Evolutionary conservation across 1,140 invertebrate genomes (phyloP), one percentile per base, ranked within the genome.

Genomic region (Diuraphis noxia): DNA sequence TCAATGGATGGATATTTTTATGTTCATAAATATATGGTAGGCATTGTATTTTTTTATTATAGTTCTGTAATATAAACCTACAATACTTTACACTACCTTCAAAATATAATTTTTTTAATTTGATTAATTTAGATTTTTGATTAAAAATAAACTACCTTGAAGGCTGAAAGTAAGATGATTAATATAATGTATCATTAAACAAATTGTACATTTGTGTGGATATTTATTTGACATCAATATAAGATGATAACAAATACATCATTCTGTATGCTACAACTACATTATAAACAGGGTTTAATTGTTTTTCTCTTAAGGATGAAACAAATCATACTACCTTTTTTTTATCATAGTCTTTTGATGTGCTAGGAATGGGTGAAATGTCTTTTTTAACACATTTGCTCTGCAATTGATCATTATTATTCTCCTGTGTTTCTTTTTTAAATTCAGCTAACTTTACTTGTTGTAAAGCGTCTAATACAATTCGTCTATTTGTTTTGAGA

Each of bases 401-500:
- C 25, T 43, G 34, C 2, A 21, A 91, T 30, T 46, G 72, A 25
- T 91, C 23, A 23, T 25, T 38, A 46, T 21, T 4, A 21, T 46
- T 17, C 30, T 52, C 77, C 52, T 91, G 81, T 82, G 21, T 36
- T 52, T 40, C n/a, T 82, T 91, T 81, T 81, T 9, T 43, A 30
- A 4, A 81, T 8, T 81, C 88, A 81, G 81, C 88, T 25, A 91
- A 17, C 77, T 21, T 95, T 92, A 97, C 95, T 94, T 98, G 96
- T 93, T 98, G 96, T 21, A 99, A 94, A 3, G 98, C 97, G 93
- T 98, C 98, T 17, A 98, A 95, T 5, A 99, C 96, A 93, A 98
- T 98, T 93, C 98, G 97, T 92, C 97, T 95, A 93, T 99, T 99
- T 2, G 97, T 97, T 94, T 98, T 97, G 38, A 99, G 94, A 94